Base-by-base conservation (phyloP, 2,888 invertebrate genomes). In the Sialis lutaria region DNA sequence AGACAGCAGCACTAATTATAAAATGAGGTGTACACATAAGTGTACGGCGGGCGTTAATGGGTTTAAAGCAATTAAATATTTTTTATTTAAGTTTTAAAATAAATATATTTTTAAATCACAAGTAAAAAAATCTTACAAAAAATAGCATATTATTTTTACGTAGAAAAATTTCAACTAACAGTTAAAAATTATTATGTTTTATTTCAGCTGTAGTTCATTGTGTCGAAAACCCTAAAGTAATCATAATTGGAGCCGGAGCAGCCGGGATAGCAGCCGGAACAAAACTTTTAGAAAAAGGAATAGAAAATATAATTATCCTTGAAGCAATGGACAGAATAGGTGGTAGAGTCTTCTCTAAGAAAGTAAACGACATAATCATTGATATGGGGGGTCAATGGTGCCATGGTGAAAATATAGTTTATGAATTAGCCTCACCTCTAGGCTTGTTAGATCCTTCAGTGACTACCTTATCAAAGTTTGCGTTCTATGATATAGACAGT, bases 341-440 rank as follows among this genome's bases (percentile, higher is more conserved):
- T 0, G 82, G 82, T 1, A 67, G 82, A 48, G 66, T 81, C 13
- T 55, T 65, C 44, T 70, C 73, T 0, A 63, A 71, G 2, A 63
- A 65, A 0, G 74, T 70, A 52, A 75, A 69, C 1, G 71, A 71
- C 1, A 71, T 68, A 51, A 62, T 72, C 5, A 65, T 85, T 5
- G 86, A 87, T 58, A 57, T 84, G 44, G 86, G 86, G 1, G 86
- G 82, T 42, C 83, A 86, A 53, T 87, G 85, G 85, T 72, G 82
- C 48, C 82, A 84, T 53, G 84, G 85, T 1, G 78, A 82, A 58
- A 77, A 82, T 61, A 55, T 71, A 30, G 73, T 79, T 0, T 78
- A 68, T 54, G 66, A 75, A 40, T 57, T 75, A 43, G 75, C 74
- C 0, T 64, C 69, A 51, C 64, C 72, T 9, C 54, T 69, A 3